These are phyloP conservation scores for Ophioninae sp. DNA, from an alignment of 2,888 invertebrate genomes.

Conservation along the genomic window DNA sequence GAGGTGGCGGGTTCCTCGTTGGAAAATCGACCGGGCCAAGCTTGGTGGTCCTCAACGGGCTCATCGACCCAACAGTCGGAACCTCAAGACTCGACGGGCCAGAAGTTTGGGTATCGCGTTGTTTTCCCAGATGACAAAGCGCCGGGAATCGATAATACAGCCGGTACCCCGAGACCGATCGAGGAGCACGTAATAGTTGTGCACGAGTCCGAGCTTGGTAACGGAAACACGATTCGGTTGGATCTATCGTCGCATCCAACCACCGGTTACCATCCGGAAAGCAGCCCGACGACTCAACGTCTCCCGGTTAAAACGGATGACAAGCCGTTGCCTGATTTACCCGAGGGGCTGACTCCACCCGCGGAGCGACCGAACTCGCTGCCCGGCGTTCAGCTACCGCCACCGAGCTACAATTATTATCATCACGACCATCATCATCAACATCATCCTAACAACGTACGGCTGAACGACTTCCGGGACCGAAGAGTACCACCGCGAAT, in stretches of 20 bases:
- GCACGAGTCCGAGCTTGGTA: constrained; percentile 72
- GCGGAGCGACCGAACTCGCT: constrained; percentile 67
- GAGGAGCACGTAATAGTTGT: constrained; percentile 76
- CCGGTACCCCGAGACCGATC: constrained; percentile 61
- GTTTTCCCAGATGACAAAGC: constrained; percentile 47
- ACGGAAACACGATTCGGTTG: constrained; percentile 65
- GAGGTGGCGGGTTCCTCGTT: constrained; percentile 38
- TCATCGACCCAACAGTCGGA: constrained; percentile 18
- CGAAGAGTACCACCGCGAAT: constrained; percentile 68
- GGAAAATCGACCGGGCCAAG: constrained; percentile 33
- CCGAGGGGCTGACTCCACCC: constrained; percentile 77
- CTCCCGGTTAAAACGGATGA: constrained; percentile 34
- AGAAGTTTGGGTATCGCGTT: constrained; percentile 47
- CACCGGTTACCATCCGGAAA: constrained; percentile 33
- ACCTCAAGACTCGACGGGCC: constrained; percentile 25
- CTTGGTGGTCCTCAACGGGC: constrained; percentile 52
- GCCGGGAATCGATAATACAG: constrained; percentile 43
- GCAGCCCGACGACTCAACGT: constrained; percentile 42
- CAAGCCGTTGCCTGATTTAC: constrained; percentile 70
- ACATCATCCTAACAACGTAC: constrained; percentile 55
- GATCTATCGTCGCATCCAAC: constrained; percentile 36
- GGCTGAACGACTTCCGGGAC: constrained; percentile 64
- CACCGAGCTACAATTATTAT: constrained; percentile 70
- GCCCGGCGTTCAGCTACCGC: constrained; percentile 64
- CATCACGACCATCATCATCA: constrained; percentile 67